Base-by-base conservation (phyloP, 1,140 invertebrate genomes). In the Drosophila nannoptera region DNA sequence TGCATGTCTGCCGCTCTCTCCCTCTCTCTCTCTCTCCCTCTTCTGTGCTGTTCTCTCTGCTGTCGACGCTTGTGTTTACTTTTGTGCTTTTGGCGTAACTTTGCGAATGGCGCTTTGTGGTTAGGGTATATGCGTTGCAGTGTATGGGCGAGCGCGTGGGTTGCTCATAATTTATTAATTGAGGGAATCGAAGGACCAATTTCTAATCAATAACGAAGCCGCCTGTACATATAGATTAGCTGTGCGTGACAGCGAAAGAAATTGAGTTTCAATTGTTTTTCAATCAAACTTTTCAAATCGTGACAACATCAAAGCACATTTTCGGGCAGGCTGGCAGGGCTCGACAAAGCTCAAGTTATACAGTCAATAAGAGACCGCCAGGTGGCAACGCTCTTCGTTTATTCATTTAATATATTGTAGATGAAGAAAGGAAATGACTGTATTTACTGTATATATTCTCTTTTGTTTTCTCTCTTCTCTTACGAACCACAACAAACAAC, bases 1-100 rank as follows among this genome's bases (percentile, higher is more conserved):
- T 38, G 32, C 69, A 67, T 69, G 53, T 32, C 22, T 45, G 12
- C 45, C 7, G 4, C 29, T n/a, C 8, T 43, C 36, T 11, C 22
- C 1, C 29, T 35, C 32, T 6, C 31, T 52, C n/a, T 42, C 9
- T 36, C 4, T 6, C 48, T 38, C 38, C 22, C 12, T 11, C 22
- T 43, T 32, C n/a, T n/a, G n/a, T n/a, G 14, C 29, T 29, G 11
- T 4, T 31, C 2, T 50, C 3, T 5, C 7, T 45, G 46, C 31
- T 22, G 22, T 22, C 22, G 22, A 4, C 40, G 35, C 31, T 31
- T 60, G 16, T 62, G 12, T 52, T 52, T 31, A 7, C 48, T 42
- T 29, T 42, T 7, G 48, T 52, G 29, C 38, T 43, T 45, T 45
- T 56, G 33, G 22, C 48, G 63, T 12, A 50, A 43, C 36, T 61